Evolutionary conservation across 2,797 vertebrate species (phyloP).

Genomic region (Sciurus carolinensis): DNA sequence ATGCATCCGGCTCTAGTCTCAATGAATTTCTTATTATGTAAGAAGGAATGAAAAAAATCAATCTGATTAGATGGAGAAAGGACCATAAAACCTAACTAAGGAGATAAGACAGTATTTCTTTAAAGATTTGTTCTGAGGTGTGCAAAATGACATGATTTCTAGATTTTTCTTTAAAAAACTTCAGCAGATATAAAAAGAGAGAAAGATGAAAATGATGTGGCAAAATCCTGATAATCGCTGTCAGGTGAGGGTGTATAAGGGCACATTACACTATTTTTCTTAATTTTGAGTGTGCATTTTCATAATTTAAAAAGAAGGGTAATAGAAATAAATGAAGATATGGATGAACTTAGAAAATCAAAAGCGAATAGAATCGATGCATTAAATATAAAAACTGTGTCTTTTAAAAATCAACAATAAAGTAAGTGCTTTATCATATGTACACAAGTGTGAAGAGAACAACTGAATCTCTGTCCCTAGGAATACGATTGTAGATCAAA

Average conservation of each 20-base stretch:
- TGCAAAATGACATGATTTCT: neutral
- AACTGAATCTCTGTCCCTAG: neutral
- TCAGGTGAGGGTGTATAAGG: neutral
- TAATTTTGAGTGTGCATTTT: slow-evolving; percentile 3
- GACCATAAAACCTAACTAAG: neutral
- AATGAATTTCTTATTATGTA: neutral
- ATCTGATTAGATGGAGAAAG: neutral
- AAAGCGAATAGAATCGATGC: neutral
- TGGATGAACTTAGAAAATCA: slow-evolving; percentile 7
- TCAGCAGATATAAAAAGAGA: neutral
- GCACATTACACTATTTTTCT: neutral
- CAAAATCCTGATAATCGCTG: neutral
- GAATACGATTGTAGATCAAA: slow-evolving; percentile 22
- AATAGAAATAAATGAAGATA: slow-evolving; percentile 30
- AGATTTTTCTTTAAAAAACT: neutral
- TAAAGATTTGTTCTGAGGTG: neutral
- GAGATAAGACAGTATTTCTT: neutral
- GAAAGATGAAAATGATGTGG: neutral
- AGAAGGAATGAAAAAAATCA: slow-evolving; percentile 6
- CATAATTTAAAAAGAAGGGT: neutral
- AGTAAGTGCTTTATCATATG: neutral
- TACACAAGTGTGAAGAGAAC: slow-evolving; percentile 26
- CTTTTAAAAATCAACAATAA: slow-evolving; percentile 48
- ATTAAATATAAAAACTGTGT: neutral
- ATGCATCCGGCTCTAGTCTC: neutral